Base-by-base conservation (phyloP, 2,888 invertebrate genomes). In the Aspidiotus rigidus region DNA sequence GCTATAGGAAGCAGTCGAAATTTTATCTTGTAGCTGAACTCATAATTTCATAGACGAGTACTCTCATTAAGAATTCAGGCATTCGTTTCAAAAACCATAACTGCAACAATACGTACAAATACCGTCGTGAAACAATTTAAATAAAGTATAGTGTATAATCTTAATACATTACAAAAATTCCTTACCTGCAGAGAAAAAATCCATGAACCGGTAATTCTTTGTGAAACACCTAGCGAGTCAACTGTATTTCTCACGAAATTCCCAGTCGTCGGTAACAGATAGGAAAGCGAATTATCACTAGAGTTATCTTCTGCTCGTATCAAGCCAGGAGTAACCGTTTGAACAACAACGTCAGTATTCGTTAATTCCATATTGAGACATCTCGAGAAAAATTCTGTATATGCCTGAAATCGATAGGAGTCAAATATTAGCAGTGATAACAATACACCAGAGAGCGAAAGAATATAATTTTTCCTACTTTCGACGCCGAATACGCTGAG, bases 141-240 rank as follows among this genome's bases (percentile, higher is more conserved):
- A 49, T 3, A 6, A 11, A 49, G 10, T 49, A 49, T 28, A 5
- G 1, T 28, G 28, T 3, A 28, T 5, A 28, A 28, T 28, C 6
- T 6, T 49, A 3, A 3, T 6, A 49, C 49, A 2, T 49, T 6
- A 49, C 49, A 49, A n/a, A 49, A 49, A 49, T n/a, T 49, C 49
- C n/a, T 64, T 59, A 66, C 66, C 15, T 66, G 59, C 7, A 66
- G 13, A 13, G 66, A 66, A n/a, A 66, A 66, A 42, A 56, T 42
- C 66, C 66, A 66, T 15, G 66, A 66, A 16, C 66, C 66, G n/a
- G 59, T 66, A 3, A 66, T 17, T 49, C 66, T 66, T 13, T 57
- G 17, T 8, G 66, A 66, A 2, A 66, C 49, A 9, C 44, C 59
- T 8, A 66, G 56, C 7, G 66, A 66, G 57, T 66, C 66, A 39